These are phyloP conservation scores for Paralichthys olivaceus DNA, from an alignment of 2,113 vertebrate species.

Conservation along the genomic window DNA sequence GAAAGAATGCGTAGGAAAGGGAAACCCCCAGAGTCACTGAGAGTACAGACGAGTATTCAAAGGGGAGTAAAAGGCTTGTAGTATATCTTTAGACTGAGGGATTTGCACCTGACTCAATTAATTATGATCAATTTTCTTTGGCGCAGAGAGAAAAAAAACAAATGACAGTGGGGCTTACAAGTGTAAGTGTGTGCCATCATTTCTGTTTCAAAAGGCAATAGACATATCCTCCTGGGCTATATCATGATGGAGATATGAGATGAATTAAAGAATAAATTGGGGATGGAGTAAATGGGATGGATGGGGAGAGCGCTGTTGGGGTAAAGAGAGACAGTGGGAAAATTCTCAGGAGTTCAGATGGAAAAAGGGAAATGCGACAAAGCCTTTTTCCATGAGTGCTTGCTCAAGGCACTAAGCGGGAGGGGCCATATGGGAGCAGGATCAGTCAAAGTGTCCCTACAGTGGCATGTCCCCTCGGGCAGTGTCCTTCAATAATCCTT, in stretches of 20 bases:
- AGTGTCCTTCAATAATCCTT: conserved; percentile 75
- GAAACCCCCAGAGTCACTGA: conserved; percentile 41
- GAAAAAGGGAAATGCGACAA: conserved; percentile 70
- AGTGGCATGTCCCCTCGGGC: conserved; percentile 63
- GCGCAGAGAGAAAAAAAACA: conserved; percentile 16
- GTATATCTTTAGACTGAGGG: conserved; percentile 35
- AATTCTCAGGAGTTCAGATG: conserved; percentile 60
- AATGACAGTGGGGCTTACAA: background rate
- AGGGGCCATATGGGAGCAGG: conserved; percentile 58
- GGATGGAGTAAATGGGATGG: conserved; percentile 21
- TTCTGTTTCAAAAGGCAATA: conserved; percentile 16
- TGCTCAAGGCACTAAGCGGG: conserved; percentile 77
- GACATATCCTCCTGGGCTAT: conserved; percentile 15
- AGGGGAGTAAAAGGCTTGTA: conserved; percentile 15
- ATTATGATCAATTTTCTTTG: conserved; percentile 40
- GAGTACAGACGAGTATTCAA: conserved; percentile 24
- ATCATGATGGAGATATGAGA: conserved; percentile 31
- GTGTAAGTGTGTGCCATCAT: conserved; percentile 12
- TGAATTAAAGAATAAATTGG: conserved; percentile 30
- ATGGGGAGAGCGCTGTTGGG: conserved; percentile 37
- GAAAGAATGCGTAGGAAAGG: conserved; percentile 3
- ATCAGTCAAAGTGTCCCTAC: conserved; percentile 68
- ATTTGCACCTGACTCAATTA: background rate
- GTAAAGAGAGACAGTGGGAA: conserved; percentile 4
- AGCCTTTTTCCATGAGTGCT: conserved; percentile 79